Evolutionary conservation across 37 sponge, comb jelly and placozoan genomes (phyloP).

Genomic region (Spongilla lacustris): DNA sequence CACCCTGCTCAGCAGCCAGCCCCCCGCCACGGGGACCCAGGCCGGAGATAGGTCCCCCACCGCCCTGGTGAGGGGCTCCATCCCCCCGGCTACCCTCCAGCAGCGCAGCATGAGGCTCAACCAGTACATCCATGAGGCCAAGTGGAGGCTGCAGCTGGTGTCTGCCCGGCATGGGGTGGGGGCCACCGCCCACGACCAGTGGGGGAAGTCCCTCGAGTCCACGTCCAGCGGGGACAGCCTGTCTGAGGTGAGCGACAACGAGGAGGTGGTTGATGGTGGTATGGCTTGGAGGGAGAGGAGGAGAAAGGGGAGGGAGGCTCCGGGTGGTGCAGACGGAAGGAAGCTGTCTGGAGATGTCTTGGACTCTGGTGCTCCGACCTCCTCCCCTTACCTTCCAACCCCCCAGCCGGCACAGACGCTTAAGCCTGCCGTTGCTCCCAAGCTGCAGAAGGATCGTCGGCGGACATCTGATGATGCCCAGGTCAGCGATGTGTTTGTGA

Average conservation of each 20-base stretch:
- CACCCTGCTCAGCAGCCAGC: constrained; percentile 27
- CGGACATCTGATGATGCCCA: background rate
- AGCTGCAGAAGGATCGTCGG: background rate
- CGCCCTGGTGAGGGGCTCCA: constrained; percentile 43
- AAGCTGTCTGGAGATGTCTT: background rate
- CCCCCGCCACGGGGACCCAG: background rate
- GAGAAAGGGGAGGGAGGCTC: background rate
- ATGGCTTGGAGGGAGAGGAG: constrained; percentile 13
- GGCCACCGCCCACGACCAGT: background rate
- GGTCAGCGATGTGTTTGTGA: no score
- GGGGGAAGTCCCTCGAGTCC: background rate
- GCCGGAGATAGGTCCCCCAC: background rate
- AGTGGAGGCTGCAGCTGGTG: constrained; percentile 87
- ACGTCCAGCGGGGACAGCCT: constrained; percentile 31
- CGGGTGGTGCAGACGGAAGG: background rate
- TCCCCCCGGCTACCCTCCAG: constrained; percentile 53
- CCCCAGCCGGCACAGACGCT: background rate
- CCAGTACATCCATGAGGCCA: constrained; percentile 89
- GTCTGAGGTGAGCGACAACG: constrained; percentile 28
- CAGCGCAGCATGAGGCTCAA: constrained; percentile 68
- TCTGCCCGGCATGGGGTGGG: constrained; percentile 48
- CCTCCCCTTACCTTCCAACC: background rate
- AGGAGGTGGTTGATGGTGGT: background rate
- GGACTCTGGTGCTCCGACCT: background rate
- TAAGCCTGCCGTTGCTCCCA: background rate